Evolutionary conservation across 2,113 vertebrate genomes (phyloP), one percentile per base, ranked within the genome.

Genomic region (Chionis minor): DNA sequence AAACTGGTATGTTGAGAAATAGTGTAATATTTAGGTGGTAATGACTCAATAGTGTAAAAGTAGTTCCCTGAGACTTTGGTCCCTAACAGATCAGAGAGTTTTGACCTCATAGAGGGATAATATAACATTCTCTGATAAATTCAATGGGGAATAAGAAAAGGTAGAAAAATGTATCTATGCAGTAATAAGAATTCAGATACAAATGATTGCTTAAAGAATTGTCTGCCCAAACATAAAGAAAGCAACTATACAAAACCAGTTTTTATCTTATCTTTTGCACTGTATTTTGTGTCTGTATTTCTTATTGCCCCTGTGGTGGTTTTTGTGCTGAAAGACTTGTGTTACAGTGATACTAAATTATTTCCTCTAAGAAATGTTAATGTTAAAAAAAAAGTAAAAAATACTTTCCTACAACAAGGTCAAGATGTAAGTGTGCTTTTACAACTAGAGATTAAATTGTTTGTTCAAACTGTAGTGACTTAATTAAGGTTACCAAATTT

Each of bases 241-340:
- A 6, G 1, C 6, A n/a, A 2, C 3, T 33, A 33, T 17, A 59
- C 5, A 77, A 45, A 90, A 10, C 1, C 3, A 85, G 8, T 1
- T 17, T 32, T 62, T 54, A 20, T 56, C 59, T 14, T 22, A 15
- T 12, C 1, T 84, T 87, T 69, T 84, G 1, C 10, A 35, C 7
- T 27, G 6, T 22, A 21, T 63, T 27, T 73, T 42, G 23, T 27
- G 10, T 44, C 9, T 45, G 9, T 19, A 58, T 38, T 63, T 59
- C 49, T 89, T 14, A 61, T 47, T 51, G 24, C 2, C 11, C 7
- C 4, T 23, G 12, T 23, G 14, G 44, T 4, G 7, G 22, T 35
- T 77, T 42, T 18, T 4, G 6, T 51, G 13, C 9, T 54, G 14
- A 54, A 86, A 82, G 15, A 32, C 20, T 8, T 47, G 6, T 38